Base-by-base conservation (phyloP, 2,797 vertebrate species). In the Notoglanidium macrostoma region DNA sequence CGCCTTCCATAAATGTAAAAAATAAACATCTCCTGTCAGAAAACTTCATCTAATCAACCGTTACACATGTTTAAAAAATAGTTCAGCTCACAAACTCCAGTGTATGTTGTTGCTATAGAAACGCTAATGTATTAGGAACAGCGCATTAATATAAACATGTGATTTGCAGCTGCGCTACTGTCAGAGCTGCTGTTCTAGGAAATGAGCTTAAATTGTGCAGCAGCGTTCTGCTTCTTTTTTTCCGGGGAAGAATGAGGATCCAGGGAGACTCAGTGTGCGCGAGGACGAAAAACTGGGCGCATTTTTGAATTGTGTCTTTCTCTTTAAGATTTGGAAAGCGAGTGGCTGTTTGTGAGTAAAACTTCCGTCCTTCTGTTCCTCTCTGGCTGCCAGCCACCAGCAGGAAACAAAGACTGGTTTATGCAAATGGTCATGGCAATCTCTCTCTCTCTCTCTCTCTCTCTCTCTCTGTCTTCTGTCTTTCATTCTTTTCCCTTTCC, bases 311-410 rank as follows among this genome's bases (percentile, higher is more conserved):
- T 92, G 92, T 94, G 94, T 94, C 83, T 94, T 90, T 91, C 90
- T 88, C 90, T 91, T 90, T 89, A 91, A 91, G 90, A 89, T 91
- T 95, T 95, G 94, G 95, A 95, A 83, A 93, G 92, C 89, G 86
- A 94, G 95, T 93, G 93, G 94, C 94, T 94, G 92, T 94, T 94
- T 95, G 91, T 83, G 89, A 96, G 95, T 96, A 94, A 94, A 95
- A 97, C 95, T 95, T 96, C 94, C 94, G 91, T 91, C 95, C 96
- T 96, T 96, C 95, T 96, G 95, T 96, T 95, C 94, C 91, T 54
- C 92, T 90, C 95, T 96, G 95, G 95, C 95, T 93, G 94, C 90
- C 88, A 91, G 95, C 95, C 95, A 96, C 93, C 90, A 90, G 94
- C 93, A 94, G 93, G 94, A 95, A 96, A 96, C 94, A 96, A 95